Conservation (phyloP, 2,113 vertebrate genomes). For the Perca flavescens region DNA sequence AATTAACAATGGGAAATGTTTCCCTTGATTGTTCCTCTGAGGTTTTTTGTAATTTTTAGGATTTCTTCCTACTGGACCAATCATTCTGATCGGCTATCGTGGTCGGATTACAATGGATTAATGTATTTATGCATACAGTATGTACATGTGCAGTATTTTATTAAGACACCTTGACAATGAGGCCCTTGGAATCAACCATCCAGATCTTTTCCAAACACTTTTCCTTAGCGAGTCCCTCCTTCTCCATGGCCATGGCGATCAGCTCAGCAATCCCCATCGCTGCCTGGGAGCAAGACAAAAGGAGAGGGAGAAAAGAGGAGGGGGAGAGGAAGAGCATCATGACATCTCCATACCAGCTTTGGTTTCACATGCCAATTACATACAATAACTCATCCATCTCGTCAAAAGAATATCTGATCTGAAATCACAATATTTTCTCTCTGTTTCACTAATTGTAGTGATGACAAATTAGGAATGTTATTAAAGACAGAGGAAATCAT, state of each 20-base stretch:
- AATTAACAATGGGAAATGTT: constrained; percentile 20
- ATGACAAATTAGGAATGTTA: not conserved
- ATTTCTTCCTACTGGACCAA: not conserved
- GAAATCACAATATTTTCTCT: not conserved
- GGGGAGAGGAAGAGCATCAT: not conserved
- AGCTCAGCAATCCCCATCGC: constrained; percentile 96
- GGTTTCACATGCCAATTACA: not conserved
- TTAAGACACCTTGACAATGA: constrained; percentile 93
- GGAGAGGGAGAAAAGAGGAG: not conserved
- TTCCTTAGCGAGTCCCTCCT: constrained; percentile 88
- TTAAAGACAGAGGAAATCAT: not conserved
- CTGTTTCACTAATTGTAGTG: not conserved
- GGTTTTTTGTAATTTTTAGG: not conserved
- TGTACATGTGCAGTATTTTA: not conserved
- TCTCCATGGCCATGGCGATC: constrained; percentile 95
- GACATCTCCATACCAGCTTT: not conserved
- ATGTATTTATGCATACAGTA: too few relatives aligned
- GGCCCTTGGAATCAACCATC: constrained; percentile 98
- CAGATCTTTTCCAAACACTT: constrained; percentile 91
- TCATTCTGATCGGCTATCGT: not conserved
- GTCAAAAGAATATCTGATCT: too few relatives aligned
- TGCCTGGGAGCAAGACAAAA: constrained; percentile 83
- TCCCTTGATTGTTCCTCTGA: constrained; percentile 1
- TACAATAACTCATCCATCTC: not conserved
- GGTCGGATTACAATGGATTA: not conserved